Evolutionary conservation across 2,113 vertebrate genomes (phyloP).

Genomic region (Zingel zingel): DNA sequence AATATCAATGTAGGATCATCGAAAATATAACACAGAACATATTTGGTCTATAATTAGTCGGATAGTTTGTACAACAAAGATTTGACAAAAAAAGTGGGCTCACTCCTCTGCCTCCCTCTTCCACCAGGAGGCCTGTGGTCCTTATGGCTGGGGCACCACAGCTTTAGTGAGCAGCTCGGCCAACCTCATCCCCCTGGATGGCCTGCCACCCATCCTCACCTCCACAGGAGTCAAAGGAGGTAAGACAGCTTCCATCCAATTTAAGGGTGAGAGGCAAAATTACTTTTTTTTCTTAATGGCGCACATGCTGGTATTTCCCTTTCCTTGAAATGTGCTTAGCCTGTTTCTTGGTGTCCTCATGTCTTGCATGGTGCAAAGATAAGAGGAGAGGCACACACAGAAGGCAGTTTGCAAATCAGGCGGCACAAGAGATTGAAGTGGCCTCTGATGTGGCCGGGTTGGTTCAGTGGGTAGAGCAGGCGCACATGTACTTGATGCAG

Average conservation of each 20-base stretch:
- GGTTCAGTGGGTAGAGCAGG: too few relatives aligned
- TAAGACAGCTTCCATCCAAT: conserved; percentile 51
- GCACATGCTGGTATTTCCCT: neutral
- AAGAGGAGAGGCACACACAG: neutral
- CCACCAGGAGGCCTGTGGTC: conserved; percentile 86
- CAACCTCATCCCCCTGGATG: conserved; percentile 95
- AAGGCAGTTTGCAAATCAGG: neutral
- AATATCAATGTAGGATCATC: conserved; percentile 58
- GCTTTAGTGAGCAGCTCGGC: conserved; percentile 93
- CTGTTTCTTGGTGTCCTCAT: neutral
- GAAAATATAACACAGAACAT: neutral
- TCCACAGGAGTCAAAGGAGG: conserved; percentile 99
- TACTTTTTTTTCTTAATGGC: neutral
- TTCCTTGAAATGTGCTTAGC: neutral
- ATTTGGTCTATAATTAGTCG: neutral
- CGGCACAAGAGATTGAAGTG: neutral
- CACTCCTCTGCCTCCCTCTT: conserved; percentile 22
- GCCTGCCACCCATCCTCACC: conserved; percentile 97
- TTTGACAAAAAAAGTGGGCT: neutral
- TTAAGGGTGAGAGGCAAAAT: neutral
- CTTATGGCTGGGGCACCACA: conserved; percentile 87
- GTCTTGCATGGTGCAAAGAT: neutral
- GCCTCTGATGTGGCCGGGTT: too few relatives aligned
- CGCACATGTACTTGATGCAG: too few relatives aligned
- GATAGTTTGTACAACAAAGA: neutral